Conservation (phyloP, 2,888 invertebrate species). For the Rhagonycha lutea region DNA sequence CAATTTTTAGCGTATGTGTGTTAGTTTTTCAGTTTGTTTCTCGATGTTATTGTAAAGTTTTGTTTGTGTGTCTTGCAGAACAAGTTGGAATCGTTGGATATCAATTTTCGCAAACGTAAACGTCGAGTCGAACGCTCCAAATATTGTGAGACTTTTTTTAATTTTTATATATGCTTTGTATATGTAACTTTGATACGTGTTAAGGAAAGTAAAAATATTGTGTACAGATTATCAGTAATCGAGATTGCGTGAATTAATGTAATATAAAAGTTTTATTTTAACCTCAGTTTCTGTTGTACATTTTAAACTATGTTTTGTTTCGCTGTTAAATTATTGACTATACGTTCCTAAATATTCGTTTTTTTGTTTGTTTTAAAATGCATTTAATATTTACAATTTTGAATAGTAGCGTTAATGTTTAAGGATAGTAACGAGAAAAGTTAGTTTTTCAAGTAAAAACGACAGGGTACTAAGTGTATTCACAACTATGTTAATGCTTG, state of each 20-base stretch:
- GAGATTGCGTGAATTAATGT: background rate
- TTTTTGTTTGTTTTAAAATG: background rate
- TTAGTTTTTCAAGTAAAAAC: conserved; percentile 27
- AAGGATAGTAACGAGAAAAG: background rate
- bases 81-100: conserved; percentile 58
- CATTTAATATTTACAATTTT: background rate
- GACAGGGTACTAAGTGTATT: conserved; percentile 30
- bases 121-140: conserved; percentile 27
- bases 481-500: conserved; percentile 23
- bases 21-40: conserved; percentile 16
- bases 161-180: conserved; percentile 47
- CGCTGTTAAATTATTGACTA: background rate
- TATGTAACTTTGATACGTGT: conserved; percentile 36
- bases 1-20: background rate
- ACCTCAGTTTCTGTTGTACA: background rate
- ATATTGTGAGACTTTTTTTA: conserved; percentile 33
- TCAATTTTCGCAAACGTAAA: conserved; percentile 58
- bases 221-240: background rate
- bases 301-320: background rate
- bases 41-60: background rate
- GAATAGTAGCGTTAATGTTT: background rate
- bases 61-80: conserved; percentile 49
- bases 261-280: background rate
- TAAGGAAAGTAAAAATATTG: background rate
- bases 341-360: background rate